Conservation (phyloP, 2,888 invertebrate species). For the Ichneumoninae sp. region DNA sequence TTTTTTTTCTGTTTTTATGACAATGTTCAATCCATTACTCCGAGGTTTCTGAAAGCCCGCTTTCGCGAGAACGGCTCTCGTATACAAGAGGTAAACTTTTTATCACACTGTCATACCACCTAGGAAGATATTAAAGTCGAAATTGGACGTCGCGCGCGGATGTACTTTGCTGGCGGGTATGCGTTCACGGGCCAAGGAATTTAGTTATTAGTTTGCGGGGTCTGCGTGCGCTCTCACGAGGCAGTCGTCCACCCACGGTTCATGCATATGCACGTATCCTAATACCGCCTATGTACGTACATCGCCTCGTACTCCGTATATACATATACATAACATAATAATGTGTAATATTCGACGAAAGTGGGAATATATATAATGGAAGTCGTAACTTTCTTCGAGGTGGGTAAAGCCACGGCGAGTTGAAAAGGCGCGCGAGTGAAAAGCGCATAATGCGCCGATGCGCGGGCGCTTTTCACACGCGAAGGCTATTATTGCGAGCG, state of each 20-base stretch:
- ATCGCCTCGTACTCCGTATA: background rate
- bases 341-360: conserved; percentile 21
- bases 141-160: conserved; percentile 41
- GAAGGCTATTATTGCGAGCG: conserved; percentile 51
- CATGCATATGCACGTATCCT: conserved; percentile 38
- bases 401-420: conserved; percentile 8
- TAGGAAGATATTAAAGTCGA: conserved; percentile 46
- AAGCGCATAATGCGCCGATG: conserved; percentile 27
- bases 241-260: conserved; percentile 26
- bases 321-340: background rate
- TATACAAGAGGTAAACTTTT: conserved; percentile 22
- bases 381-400: conserved; percentile 19
- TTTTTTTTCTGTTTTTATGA: background rate
- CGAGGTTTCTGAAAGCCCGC: conserved; percentile 6
- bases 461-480: conserved; percentile 48
- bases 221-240: conserved; percentile 5
- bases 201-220: conserved; percentile 79
- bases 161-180: conserved; percentile 27
- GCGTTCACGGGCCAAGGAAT: conserved; percentile 71
- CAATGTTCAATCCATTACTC: conserved; percentile 11
- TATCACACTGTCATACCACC: conserved; percentile 24
- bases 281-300: conserved; percentile 24
- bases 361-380: conserved; percentile 16
- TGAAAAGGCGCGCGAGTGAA: conserved; percentile 13
- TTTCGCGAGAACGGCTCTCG: conserved; percentile 8